phyloP scores from a whole-genome alignment of 2,113 vertebrate species.

The Plotosus lineatus region DNA sequence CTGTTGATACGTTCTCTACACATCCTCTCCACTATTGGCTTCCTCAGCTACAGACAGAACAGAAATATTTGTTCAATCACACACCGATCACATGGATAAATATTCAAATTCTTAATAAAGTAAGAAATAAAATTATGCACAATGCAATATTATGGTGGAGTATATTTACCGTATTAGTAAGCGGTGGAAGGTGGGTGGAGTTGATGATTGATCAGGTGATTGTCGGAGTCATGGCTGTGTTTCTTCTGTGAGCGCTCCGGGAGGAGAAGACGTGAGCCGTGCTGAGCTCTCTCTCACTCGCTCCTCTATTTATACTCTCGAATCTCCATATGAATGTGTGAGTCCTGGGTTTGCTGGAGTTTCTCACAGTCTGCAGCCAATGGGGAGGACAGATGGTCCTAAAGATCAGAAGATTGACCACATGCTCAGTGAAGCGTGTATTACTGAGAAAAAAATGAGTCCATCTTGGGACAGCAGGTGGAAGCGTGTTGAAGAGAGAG shows the following conservation, averaged over 20 bases:
- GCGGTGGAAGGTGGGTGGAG: slow-evolving; percentile 64
- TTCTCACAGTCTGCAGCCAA: slow-evolving; percentile 60
- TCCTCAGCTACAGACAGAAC: slow-evolving; percentile 67
- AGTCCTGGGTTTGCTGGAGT: slow-evolving; percentile 53
- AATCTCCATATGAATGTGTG: slow-evolving; percentile 61
- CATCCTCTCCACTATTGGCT: slow-evolving; percentile 76
- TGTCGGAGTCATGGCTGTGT: slow-evolving; percentile 70
- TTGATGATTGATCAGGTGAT: slow-evolving; percentile 58
- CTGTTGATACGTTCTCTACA: slow-evolving; percentile 65
- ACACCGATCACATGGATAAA: too few species aligned
- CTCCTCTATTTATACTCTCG: slow-evolving; percentile 54
- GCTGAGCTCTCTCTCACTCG: slow-evolving; percentile 57
- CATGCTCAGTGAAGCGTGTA: slow-evolving; percentile 46
- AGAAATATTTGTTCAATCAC: slow-evolving; percentile 1
- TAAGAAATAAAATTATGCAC: background rate
- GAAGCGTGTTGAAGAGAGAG: too few species aligned
- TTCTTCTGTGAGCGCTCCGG: slow-evolving; percentile 46
- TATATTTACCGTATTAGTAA: slow-evolving; percentile 71
- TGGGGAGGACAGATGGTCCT: slow-evolving; percentile 39
- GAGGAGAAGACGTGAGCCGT: slow-evolving; percentile 64
- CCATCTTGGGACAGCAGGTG: too few species aligned
- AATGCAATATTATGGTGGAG: background rate
- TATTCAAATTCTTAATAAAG: background rate
- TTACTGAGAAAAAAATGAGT: slow-evolving; percentile 36
- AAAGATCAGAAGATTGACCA: slow-evolving; percentile 36